These are phyloP conservation scores for Steatornis caripensis DNA, from an alignment of 2,113 vertebrate genomes.

Conservation along the genomic window DNA sequence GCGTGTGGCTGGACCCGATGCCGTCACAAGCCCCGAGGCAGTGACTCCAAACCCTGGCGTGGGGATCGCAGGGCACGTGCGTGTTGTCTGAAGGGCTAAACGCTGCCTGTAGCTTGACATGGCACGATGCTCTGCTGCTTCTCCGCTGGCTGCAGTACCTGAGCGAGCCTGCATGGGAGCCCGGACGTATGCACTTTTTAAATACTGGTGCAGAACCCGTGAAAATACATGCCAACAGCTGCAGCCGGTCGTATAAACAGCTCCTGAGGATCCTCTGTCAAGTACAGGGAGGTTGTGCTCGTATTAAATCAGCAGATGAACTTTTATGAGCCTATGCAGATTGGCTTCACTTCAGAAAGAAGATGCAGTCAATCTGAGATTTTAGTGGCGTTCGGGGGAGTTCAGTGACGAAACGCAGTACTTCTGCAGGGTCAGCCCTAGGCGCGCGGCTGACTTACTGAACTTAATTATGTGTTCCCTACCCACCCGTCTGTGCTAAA, in stretches of 20 bases:
- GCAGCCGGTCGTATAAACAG: background rate
- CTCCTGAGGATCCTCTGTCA: background rate
- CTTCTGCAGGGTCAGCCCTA: background rate
- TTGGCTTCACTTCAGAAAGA: background rate
- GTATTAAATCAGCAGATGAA: background rate
- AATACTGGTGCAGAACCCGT: background rate
- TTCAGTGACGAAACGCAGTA: rapidly evolving
- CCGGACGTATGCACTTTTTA: rapidly evolving
- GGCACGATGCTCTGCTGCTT: background rate
- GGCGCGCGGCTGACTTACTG: background rate
- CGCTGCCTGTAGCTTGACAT: background rate
- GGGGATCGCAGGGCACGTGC: rapidly evolving
- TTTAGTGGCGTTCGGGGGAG: background rate
- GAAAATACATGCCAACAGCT: background rate
- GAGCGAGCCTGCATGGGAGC: background rate
- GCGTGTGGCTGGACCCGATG: background rate
- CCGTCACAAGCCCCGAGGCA: background rate
- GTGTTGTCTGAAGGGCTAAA: no score
- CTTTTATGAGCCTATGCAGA: background rate
- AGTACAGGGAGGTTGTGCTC: background rate
- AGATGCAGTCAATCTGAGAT: background rate
- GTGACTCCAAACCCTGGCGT: background rate
- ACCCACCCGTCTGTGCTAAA: background rate
- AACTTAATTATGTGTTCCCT: background rate
- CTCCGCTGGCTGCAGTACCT: background rate